Percentiles rank a stretch among this genome's conserved stretches.
These are phyloP conservation scores for Eunapius fragilis DNA, from an alignment of 37 sponge, comb jelly and placozoan genomes.

Conservation along the genomic window DNA sequence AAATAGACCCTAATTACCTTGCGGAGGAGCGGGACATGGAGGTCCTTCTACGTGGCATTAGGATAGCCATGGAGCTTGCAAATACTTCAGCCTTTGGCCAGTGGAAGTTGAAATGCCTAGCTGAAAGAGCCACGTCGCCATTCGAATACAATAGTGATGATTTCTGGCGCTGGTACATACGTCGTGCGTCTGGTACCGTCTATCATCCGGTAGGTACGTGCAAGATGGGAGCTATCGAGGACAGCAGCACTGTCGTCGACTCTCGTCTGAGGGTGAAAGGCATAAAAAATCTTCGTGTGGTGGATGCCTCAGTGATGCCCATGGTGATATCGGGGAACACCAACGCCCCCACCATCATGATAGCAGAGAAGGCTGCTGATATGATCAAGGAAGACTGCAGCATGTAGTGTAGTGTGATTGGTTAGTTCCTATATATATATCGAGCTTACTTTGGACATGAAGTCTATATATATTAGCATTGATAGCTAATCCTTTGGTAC, in stretches of 20 bases:
- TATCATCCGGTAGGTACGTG: slow-evolving; percentile 80
- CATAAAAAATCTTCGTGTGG: slow-evolving; percentile 69
- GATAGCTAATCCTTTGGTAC: too few species aligned
- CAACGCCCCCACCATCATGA: slow-evolving; percentile 80
- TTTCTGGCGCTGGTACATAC: slow-evolving; percentile 78
- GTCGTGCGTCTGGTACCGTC: slow-evolving; percentile 32
- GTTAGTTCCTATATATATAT: too few species aligned
- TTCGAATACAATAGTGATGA: slow-evolving; percentile 60
- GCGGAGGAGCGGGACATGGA: slow-evolving; percentile 45
- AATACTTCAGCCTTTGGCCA: slow-evolving; percentile 36
- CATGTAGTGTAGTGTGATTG: not conserved
- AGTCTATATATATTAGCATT: too few species aligned
- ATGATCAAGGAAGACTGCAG: slow-evolving; percentile 80
- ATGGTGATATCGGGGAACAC: slow-evolving; percentile 73
- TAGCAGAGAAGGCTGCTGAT: slow-evolving; percentile 92
- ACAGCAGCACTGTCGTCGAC: slow-evolving; percentile 78
- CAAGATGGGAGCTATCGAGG: slow-evolving; percentile 73
- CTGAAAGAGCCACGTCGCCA: slow-evolving; percentile 24
- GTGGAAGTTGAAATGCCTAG: not conserved
- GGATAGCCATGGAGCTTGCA: slow-evolving; percentile 48
- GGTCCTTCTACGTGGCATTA: slow-evolving; percentile 59
- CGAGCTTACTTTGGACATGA: too few species aligned
- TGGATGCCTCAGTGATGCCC: slow-evolving; percentile 91
- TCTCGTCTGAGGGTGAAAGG: slow-evolving; percentile 73
- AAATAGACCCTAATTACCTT: slow-evolving; percentile 79